Conservation (phyloP, 2,888 invertebrate genomes). For the Ferrisia virgata region DNA sequence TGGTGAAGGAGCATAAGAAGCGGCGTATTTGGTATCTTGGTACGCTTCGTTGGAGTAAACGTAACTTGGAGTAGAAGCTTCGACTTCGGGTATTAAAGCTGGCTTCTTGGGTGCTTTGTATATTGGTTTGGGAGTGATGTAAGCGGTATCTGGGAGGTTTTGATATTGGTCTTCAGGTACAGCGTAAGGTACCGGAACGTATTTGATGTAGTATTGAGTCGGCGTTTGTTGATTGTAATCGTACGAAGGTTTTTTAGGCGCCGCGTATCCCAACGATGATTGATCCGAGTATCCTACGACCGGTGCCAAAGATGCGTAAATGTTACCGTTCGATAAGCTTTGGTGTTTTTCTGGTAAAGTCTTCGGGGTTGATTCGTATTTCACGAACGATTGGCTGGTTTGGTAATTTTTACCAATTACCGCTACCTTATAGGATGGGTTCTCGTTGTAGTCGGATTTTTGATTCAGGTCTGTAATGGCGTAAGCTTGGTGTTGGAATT, state of each 20-base stretch:
- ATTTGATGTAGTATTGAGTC: slow-evolving; percentile 35
- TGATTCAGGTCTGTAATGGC: slow-evolving; percentile 10
- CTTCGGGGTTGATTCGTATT: slow-evolving; percentile 29
- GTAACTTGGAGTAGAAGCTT: slow-evolving; percentile 18
- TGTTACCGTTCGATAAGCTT: slow-evolving; percentile 27
- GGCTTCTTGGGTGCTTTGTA: neutral
- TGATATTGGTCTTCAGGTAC: slow-evolving; percentile 20
- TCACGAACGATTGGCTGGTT: slow-evolving; percentile 14
- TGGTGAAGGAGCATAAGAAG: neutral
- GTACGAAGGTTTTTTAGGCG: slow-evolving; percentile 21
- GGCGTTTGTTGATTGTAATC: neutral
- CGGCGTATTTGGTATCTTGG: slow-evolving; percentile 36
- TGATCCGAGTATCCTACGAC: slow-evolving; percentile 2
- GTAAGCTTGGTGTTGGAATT: slow-evolving; percentile 17
- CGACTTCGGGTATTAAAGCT: neutral
- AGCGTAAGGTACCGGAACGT: slow-evolving; percentile 32
- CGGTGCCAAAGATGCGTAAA: slow-evolving; percentile 37
- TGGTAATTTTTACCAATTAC: slow-evolving; percentile 14
- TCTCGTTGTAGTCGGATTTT: slow-evolving; percentile 23
- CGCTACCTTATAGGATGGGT: slow-evolving; percentile 28
- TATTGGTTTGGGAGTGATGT: neutral
- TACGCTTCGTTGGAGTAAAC: slow-evolving; percentile 3
- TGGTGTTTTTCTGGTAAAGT: slow-evolving; percentile 19
- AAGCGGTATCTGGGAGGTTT: neutral
- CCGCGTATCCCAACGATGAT: neutral